These are phyloP conservation scores for Sericinus montela DNA, from an alignment of 2,888 invertebrate species.

Conservation along the genomic window DNA sequence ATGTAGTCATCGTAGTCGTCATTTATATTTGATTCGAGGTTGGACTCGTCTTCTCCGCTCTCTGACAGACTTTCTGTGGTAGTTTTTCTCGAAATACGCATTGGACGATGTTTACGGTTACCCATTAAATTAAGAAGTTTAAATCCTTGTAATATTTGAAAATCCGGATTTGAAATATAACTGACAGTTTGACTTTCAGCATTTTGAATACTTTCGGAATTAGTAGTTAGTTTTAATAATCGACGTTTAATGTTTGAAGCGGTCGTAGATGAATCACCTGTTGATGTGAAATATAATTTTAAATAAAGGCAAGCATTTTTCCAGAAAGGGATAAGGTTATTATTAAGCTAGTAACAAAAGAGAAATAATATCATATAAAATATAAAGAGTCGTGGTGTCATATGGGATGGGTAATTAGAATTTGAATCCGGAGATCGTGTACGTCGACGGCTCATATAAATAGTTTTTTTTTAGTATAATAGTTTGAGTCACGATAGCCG, in stretches of 20 bases:
- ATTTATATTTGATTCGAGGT: slow-evolving; percentile 29
- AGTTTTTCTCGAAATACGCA: slow-evolving; percentile 26
- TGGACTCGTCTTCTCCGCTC: slow-evolving; percentile 34
- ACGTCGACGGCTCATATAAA: too few relatives aligned
- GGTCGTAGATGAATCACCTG: slow-evolving; percentile 19
- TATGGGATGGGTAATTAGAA: too few relatives aligned
- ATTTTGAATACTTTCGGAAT: slow-evolving; percentile 32
- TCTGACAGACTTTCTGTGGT: slow-evolving; percentile 35
- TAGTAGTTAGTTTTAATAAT: slow-evolving; percentile 40
- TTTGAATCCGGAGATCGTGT: too few relatives aligned
- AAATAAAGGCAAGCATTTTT: too few relatives aligned
- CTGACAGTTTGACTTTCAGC: slow-evolving; percentile 51
- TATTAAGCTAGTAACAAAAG: too few relatives aligned
- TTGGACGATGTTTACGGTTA: slow-evolving; percentile 2
- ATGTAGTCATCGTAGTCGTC: slow-evolving; percentile 34
- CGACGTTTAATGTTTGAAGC: slow-evolving; percentile 26
- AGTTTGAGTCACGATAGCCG: too few relatives aligned
- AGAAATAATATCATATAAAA: too few relatives aligned
- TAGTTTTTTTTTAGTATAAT: too few relatives aligned
- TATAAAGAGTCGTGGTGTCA: too few relatives aligned
- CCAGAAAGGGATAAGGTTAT: too few relatives aligned
- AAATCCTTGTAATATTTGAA: slow-evolving; percentile 61
- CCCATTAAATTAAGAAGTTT: slow-evolving; percentile 53
- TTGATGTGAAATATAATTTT: background rate
- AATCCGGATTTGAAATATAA: slow-evolving; percentile 61